Conservation (phyloP, 2,113 vertebrate genomes). For the Puma concolor region DNA sequence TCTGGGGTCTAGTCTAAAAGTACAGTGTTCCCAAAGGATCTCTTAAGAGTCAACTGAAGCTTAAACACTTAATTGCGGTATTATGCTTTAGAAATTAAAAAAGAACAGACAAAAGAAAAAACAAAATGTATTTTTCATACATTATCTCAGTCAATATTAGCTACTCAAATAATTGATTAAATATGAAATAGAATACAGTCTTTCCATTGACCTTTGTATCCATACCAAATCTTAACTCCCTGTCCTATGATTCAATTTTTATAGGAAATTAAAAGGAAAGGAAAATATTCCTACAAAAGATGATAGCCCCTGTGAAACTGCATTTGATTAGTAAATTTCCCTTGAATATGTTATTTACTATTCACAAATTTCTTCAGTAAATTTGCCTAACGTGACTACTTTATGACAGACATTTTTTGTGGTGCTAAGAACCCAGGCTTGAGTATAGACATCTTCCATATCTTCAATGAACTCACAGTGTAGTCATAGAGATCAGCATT, state of each 20-base stretch:
- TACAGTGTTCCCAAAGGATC: background rate
- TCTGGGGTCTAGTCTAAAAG: slow-evolving; percentile 52
- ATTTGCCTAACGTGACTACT: background rate
- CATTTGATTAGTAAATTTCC: background rate
- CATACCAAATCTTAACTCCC: background rate
- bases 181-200: background rate
- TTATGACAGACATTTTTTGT: background rate
- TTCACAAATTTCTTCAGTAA: background rate
- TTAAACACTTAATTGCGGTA: background rate
- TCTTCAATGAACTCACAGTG: background rate
- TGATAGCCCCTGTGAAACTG: background rate
- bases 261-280: background rate
- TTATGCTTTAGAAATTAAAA: slow-evolving; percentile 9
- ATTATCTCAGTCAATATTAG: background rate
- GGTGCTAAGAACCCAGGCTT: background rate
- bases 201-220: background rate
- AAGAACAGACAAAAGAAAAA: background rate
- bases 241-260: background rate
- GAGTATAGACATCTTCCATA: background rate
- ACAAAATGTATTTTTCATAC: background rate
- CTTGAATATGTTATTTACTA: background rate
- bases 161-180: background rate
- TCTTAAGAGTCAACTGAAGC: background rate
- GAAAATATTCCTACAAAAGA: background rate
- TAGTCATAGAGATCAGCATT: background rate